phyloP scores from a whole-genome alignment of 2,888 invertebrate species.

The Dendrolimus pini region DNA sequence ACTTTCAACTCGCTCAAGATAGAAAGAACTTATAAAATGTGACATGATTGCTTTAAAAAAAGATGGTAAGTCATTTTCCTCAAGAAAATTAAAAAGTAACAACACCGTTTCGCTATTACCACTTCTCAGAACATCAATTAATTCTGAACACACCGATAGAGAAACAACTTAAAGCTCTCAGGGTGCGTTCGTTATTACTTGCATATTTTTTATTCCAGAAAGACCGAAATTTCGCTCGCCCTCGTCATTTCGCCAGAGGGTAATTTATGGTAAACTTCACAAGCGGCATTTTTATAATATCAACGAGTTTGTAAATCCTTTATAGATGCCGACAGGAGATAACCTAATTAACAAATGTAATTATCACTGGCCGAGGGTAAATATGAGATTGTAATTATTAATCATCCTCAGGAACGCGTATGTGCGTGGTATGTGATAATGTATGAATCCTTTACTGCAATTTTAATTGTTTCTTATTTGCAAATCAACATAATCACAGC shows the following conservation, averaged over 20 bases:
- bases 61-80: slow-evolving; percentile 5
- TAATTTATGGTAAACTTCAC: slow-evolving; percentile 73
- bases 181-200: slow-evolving; percentile 68
- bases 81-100: background rate
- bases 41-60: background rate
- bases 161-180: slow-evolving; percentile 65
- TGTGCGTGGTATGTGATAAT: background rate
- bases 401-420: background rate
- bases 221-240: slow-evolving; percentile 58
- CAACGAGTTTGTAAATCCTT: slow-evolving; percentile 68
- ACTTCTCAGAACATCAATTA: slow-evolving; percentile 43
- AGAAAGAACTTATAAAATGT: too few relatives aligned
- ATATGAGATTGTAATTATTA: background rate
- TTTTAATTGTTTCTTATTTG: slow-evolving; percentile 54
- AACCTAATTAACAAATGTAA: slow-evolving; percentile 74
- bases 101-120: slow-evolving; percentile 19
- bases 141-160: slow-evolving; percentile 57
- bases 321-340: slow-evolving; percentile 69
- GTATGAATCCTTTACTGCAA: slow-evolving; percentile 10
- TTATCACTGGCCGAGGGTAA: slow-evolving; percentile 50
- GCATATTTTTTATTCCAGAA: slow-evolving; percentile 69
- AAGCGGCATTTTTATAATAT: slow-evolving; percentile 67
- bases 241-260: slow-evolving; percentile 57
- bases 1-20: too few relatives aligned
- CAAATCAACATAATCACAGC: slow-evolving; percentile 43